Evolutionary conservation across 2,888 invertebrate genomes (phyloP), one percentile per base, ranked within the genome.

Genomic region (Heliconius aoede): DNA sequence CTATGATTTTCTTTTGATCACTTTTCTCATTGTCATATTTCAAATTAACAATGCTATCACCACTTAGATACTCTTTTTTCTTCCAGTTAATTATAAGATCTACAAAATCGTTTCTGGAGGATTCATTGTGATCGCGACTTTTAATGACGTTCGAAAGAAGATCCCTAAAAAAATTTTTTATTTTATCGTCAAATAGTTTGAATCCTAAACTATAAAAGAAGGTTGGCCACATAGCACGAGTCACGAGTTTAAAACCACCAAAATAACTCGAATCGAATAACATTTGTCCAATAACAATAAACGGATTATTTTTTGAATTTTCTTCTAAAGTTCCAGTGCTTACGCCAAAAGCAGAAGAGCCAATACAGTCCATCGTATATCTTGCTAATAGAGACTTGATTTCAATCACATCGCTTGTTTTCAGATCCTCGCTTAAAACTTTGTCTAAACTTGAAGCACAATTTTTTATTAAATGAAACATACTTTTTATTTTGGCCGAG

Each of bases 401-500:
- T 71, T 90, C 88, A 0, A 88, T 86, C 0, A 91, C 79, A 64
- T 88, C 18, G 3, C 15, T 24, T 32, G 1, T 40, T 26, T 72
- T 72, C 13, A 72, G 3, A 9, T 72, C 60, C 8, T 72, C 3
- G 1, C 58, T 60, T 60, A 72, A 36, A 18, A 26, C 15, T 18
- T 58, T 72, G 1, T 72, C 72, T 72, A 72, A 79, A 0, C 81
- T 82, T 72, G 90, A 89, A 4, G 86, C 79, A 67, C 89, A 88
- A 11, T 88, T 86, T 73, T 86, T 83, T 18, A 91, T 86, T 4
- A 92, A 79, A 76, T 87, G 82, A 69, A 91, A 93, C 92, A 92
- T 93, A 21, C 85, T 89, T 78, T 87, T 91, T 85, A 91, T 88
- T 80, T 92, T 92, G 0, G 87, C 82, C 0, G 90, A 87, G 0